phyloP scores from a whole-genome alignment of 2,888 invertebrate species.

The Hyposoter dolosus region DNA sequence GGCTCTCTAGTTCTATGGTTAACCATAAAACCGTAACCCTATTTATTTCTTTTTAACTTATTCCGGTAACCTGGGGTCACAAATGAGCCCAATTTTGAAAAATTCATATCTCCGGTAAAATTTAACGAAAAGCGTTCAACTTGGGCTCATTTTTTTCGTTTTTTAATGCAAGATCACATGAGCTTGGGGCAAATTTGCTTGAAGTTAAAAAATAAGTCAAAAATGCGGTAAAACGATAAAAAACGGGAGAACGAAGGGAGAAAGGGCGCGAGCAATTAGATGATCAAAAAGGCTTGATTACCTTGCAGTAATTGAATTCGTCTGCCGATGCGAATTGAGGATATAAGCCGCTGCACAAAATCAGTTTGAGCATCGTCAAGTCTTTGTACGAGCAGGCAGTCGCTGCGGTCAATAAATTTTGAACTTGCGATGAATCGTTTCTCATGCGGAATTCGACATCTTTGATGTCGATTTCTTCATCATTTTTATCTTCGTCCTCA shows the following conservation, averaged over 20 bases:
- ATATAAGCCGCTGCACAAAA: slow-evolving; percentile 96
- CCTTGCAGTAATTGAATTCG: slow-evolving; percentile 96
- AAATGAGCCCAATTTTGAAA: too few species aligned
- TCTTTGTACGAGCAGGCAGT: slow-evolving; percentile 89
- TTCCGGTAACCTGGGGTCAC: too few species aligned
- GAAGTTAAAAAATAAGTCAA: too few species aligned
- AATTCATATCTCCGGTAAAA: too few species aligned
- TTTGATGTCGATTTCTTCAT: slow-evolving; percentile 89
- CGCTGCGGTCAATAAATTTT: slow-evolving; percentile 88
- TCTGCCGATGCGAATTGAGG: slow-evolving; percentile 98
- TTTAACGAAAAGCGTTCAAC: too few species aligned
- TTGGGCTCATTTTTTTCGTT: too few species aligned
- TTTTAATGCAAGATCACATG: too few species aligned
- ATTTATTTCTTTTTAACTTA: too few species aligned
- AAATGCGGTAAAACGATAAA: too few species aligned
- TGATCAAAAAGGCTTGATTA: slow-evolving; percentile 75
- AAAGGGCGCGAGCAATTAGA: background rate
- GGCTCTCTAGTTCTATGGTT: background rate
- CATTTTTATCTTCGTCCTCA: slow-evolving; percentile 86
- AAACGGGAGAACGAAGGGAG: too few species aligned
- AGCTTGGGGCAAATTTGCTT: too few species aligned
- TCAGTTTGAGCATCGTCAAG: slow-evolving; percentile 90
- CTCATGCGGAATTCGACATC: slow-evolving; percentile 95
- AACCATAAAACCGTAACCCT: too few species aligned
- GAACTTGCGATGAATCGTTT: slow-evolving; percentile 91